Evolutionary conservation across 2,113 vertebrate species (phyloP).

Genomic region (Osmerus mordax): DNA sequence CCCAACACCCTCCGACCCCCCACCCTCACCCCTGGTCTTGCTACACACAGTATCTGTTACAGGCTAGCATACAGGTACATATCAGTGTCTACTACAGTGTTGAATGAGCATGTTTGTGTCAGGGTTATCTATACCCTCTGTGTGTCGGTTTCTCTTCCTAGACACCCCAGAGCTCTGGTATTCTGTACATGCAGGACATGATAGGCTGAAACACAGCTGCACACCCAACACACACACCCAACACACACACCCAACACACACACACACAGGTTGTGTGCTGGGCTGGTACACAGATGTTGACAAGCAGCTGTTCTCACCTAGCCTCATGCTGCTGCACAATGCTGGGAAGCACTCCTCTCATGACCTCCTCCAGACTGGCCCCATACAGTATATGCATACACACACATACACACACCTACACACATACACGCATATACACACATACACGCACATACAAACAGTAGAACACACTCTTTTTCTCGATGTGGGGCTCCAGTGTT

Average conservation of each 20-base stretch:
- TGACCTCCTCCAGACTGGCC: constrained; percentile 14
- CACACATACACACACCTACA: neutral
- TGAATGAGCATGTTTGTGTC: neutral
- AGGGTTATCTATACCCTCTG: neutral
- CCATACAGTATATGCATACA: neutral
- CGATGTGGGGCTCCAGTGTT: neutral
- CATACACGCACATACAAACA: neutral
- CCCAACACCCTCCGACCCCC: too few relatives aligned
- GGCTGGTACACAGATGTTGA: constrained; percentile 24
- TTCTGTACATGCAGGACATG: neutral
- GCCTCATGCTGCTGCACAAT: constrained; percentile 16
- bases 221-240: neutral
- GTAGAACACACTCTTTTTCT: neutral
- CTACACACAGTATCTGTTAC: too few relatives aligned
- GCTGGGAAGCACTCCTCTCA: constrained; percentile 39
- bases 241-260: neutral
- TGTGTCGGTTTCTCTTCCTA: constrained; percentile 8
- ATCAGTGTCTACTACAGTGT: neutral
- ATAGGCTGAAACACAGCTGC: neutral
- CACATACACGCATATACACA: neutral
- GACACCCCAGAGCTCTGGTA: constrained; percentile 13
- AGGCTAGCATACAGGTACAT: too few relatives aligned
- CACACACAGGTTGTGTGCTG: constrained; percentile 6
- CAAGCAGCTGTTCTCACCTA: constrained; percentile 47
- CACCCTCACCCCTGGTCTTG: too few relatives aligned